Evolutionary conservation across 2,797 vertebrate species (phyloP), one percentile per base, ranked within the genome.

Genomic region (Gila robusta): DNA sequence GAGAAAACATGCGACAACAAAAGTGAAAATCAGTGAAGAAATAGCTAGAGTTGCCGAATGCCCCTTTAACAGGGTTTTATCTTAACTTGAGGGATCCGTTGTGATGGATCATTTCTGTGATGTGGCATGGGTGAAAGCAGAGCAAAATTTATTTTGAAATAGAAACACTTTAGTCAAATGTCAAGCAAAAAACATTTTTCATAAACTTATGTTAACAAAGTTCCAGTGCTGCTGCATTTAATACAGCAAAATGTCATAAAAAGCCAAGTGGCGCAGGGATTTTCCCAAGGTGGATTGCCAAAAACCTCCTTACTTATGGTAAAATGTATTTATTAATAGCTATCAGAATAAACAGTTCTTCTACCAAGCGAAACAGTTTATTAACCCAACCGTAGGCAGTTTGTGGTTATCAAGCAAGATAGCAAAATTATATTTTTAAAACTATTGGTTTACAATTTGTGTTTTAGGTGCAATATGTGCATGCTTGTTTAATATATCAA

Each of bases 61-160:
- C 32, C 32, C 32, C 32, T 32, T 32, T 32, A 59, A 62, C 35
- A 59, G 23, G 3, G 7, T 69, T 81, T 69, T 67, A 67, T 21
- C 64, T 37, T 10, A 49, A 9, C 28, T 81, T n/a, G 74, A 66
- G 41, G 37, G 7, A 83, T 23, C 10, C 7, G 19, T 73, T 32
- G 37, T n/a, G 26, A 73, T 3, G 2, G 28, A 83, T 74, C 2
- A 64, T 74, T 74, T 73, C 10, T 26, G 11, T 49, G 56, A 83
- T 66, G 54, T 74, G 82, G 8, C 59, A 76, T 19, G 76, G 14
- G 9, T 66, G 7, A 74, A 76, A 37, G 56, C 56, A 74, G 16
- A 37, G 28, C 70, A 64, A 17, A 17, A 39, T 59, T 56, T 23
- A 32, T 52, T 74, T 7, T 37, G 0, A 49, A 54, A 69, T 17